A percentile compares a stretch with the other conserved stretches of the same genome.
These are phyloP conservation scores for Lingula anatina DNA, from an alignment of 2,888 invertebrate genomes.

Conservation along the genomic window DNA sequence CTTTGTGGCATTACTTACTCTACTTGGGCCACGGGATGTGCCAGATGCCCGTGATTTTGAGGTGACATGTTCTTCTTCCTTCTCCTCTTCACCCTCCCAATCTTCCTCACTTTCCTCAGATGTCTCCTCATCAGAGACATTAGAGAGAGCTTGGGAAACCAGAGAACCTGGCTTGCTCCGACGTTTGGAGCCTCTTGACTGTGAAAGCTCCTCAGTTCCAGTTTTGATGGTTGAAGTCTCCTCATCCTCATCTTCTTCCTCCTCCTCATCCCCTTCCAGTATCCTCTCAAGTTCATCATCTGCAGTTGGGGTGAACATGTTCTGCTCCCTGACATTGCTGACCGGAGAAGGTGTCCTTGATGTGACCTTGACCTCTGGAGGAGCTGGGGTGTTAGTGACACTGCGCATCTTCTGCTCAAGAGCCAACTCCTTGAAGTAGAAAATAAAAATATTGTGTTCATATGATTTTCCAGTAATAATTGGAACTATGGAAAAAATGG, in stretches of 20 bases:
- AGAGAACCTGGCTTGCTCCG: no score
- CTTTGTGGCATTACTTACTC: no score
- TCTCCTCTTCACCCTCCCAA: not conserved
- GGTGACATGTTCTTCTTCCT: constrained; percentile 14
- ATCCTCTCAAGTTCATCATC: constrained; percentile 36
- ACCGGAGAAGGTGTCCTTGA: not conserved
- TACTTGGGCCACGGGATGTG: no score
- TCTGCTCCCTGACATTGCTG: constrained; percentile 18
- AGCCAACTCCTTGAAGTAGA: not conserved
- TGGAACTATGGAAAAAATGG: no score
- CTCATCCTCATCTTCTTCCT: no score
- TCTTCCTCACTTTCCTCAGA: constrained; percentile 4
- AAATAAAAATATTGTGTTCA: no score
- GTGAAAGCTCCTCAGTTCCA: constrained; percentile 4
- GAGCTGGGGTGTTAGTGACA: no score
- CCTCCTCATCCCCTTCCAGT: constrained; percentile 10
- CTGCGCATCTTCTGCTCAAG: not conserved
- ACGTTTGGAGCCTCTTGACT: not conserved
- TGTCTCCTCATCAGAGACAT: not conserved
- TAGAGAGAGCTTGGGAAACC: no score
- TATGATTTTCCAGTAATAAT: no score
- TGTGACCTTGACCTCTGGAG: not conserved
- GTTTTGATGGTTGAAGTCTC: not conserved
- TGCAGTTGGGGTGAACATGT: constrained; percentile 27
- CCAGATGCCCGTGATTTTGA: no score